phyloP scores from a whole-genome alignment of 1,140 invertebrate species.

The Harpegnathos saltator region DNA sequence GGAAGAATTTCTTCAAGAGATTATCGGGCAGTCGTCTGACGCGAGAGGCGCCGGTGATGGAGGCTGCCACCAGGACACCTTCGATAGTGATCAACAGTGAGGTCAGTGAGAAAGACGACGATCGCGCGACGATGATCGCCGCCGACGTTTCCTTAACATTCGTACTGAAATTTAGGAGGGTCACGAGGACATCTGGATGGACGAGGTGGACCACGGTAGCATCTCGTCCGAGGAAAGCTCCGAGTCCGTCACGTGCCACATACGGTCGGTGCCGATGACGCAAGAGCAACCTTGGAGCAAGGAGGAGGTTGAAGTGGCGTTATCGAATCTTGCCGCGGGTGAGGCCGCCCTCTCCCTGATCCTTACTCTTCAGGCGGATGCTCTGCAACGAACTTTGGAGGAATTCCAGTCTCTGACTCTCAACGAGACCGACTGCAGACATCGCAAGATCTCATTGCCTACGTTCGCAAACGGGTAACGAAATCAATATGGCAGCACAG shows the following conservation, averaged over 20 bases:
- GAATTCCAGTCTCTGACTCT: slow-evolving; percentile 70
- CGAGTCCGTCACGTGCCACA: slow-evolving; percentile 70
- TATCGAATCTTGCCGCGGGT: slow-evolving; percentile 81
- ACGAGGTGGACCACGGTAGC: slow-evolving; percentile 72
- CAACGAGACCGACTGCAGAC: slow-evolving; percentile 37
- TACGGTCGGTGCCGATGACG: slow-evolving; percentile 65
- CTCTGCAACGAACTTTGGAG: slow-evolving; percentile 70
- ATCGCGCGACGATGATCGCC: slow-evolving; percentile 4
- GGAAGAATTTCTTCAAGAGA: slow-evolving; percentile 68
- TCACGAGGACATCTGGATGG: slow-evolving; percentile 78
- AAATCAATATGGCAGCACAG: background rate
- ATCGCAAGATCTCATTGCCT: slow-evolving; percentile 59
- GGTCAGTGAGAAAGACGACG: slow-evolving; percentile 63
- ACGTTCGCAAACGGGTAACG: slow-evolving; percentile 78
- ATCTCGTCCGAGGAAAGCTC: slow-evolving; percentile 80
- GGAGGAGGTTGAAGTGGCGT: slow-evolving; percentile 76
- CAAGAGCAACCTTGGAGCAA: slow-evolving; percentile 80
- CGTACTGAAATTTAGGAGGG: slow-evolving; percentile 64
- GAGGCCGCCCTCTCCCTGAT: slow-evolving; percentile 77
- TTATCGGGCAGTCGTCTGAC: slow-evolving; percentile 65
- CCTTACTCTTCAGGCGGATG: slow-evolving; percentile 73
- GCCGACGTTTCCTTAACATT: background rate
- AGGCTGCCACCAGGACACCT: slow-evolving; percentile 1
- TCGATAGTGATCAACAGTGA: slow-evolving; percentile 67
- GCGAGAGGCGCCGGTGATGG: slow-evolving; percentile 54